A percentile compares a stretch with the other conserved stretches of the same genome.
Evolutionary conservation across 2,797 vertebrate genomes (phyloP).

Genomic region (Lateolabrax maculatus): DNA sequence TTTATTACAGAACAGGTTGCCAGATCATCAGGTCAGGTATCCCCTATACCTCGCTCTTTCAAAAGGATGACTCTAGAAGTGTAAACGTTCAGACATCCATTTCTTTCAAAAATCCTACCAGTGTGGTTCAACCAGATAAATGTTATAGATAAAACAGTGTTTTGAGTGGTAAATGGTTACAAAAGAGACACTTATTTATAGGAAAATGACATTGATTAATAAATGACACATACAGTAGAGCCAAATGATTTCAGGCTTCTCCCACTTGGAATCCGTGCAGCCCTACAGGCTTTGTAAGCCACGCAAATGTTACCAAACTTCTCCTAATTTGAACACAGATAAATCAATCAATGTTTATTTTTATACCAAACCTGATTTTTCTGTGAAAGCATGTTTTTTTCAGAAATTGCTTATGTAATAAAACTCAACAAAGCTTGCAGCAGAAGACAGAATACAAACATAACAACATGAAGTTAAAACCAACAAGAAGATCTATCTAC

Average conservation of each 20-base stretch:
- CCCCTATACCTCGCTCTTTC: no score
- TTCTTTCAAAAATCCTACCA: background rate
- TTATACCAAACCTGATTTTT: background rate
- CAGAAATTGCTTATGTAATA: background rate
- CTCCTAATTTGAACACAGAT: no score
- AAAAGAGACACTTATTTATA: background rate
- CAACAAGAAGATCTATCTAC: background rate
- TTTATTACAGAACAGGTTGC: no score
- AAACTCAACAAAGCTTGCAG: background rate
- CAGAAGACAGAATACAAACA: background rate
- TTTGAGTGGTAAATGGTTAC: background rate
- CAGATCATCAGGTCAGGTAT: no score
- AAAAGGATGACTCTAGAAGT: no score
- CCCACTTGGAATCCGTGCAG: no score
- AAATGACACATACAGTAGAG: background rate
- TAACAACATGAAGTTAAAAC: background rate
- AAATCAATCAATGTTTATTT: background rate
- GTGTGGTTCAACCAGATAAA: background rate
- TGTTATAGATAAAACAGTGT: background rate
- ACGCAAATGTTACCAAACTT: no score
- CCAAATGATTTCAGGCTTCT: no score
- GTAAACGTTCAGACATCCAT: background rate
- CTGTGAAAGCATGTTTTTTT: background rate
- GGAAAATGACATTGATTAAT: background rate
- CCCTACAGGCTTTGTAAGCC: no score